These are phyloP conservation scores for Sebastes fasciatus DNA, from an alignment of 2,113 vertebrate species.

Conservation along the genomic window DNA sequence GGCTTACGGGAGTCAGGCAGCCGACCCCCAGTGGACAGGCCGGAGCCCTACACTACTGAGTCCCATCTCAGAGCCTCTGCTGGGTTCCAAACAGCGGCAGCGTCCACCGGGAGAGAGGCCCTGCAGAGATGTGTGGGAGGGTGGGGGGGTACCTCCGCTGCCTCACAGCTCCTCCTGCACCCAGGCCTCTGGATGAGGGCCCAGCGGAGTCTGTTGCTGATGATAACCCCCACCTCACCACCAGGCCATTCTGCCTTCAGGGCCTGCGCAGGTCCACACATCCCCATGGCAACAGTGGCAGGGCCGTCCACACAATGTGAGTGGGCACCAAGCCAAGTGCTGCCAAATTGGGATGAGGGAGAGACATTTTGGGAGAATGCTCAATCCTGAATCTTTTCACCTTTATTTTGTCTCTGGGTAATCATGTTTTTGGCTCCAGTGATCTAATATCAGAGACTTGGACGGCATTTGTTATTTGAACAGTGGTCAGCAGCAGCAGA, in stretches of 20 bases:
- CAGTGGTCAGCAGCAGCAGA: conserved; percentile 44
- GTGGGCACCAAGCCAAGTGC: conserved; percentile 82
- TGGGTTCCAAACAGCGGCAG: conserved; percentile 60
- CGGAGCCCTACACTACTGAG: conserved; percentile 69
- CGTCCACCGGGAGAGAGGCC: conserved; percentile 37
- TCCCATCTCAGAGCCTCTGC: conserved; percentile 60
- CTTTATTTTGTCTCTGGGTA: conserved; percentile 70
- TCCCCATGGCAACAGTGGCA: conserved; percentile 88
- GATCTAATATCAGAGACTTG: conserved; percentile 61
- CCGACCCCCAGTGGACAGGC: conserved; percentile 83
- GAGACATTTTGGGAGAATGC: conserved; percentile 77
- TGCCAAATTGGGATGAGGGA: conserved; percentile 83
- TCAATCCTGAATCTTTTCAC: conserved; percentile 72
- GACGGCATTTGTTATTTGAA: conserved; percentile 43
- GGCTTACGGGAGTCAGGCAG: conserved; percentile 82
- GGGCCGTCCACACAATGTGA: conserved; percentile 85
- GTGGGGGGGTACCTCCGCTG: conserved; percentile 32
- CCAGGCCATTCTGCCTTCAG: conserved; percentile 79
- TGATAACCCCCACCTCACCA: conserved; percentile 82
- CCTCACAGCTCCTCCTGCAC: conserved; percentile 65
- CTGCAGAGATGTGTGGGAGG: conserved; percentile 22
- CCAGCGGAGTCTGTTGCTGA: conserved; percentile 76
- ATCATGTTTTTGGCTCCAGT: conserved; percentile 70
- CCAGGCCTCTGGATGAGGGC: conserved; percentile 75
- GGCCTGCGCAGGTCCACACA: conserved; percentile 82